Evolutionary conservation across 2,888 invertebrate genomes (phyloP).

Genomic region (Ophonus ardosiacus): DNA sequence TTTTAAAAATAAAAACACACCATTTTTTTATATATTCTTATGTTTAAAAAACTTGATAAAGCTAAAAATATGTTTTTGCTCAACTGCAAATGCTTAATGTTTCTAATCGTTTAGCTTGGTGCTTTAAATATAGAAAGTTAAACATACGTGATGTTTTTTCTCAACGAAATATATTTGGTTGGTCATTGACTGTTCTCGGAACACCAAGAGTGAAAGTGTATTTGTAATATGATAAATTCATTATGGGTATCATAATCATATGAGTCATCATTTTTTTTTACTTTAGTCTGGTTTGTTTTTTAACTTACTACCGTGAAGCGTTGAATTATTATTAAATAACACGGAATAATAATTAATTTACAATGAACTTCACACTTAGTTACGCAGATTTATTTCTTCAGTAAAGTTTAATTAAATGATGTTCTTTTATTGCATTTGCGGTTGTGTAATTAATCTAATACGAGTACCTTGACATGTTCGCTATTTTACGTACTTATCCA

Average conservation of each 20-base stretch:
- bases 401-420: background rate
- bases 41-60: too few species aligned
- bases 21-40: background rate
- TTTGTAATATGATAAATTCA: slow-evolving; percentile 47
- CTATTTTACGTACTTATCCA: too few species aligned
- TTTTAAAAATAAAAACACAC: background rate
- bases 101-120: background rate
- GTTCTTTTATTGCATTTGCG: background rate
- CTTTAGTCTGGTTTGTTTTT: slow-evolving; percentile 38
- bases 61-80: too few species aligned
- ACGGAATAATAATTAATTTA: slow-evolving; percentile 15
- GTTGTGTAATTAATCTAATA: background rate
- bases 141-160: slow-evolving; percentile 1
- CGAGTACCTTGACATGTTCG: too few species aligned
- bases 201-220: slow-evolving; percentile 42
- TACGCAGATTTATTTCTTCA: background rate
- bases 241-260: slow-evolving; percentile 28
- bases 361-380: slow-evolving; percentile 24
- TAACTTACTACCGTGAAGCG: slow-evolving; percentile 12
- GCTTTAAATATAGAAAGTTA: slow-evolving; percentile 32
- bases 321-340: slow-evolving; percentile 27
- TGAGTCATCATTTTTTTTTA: slow-evolving; percentile 48
- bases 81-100: background rate
- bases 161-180: slow-evolving; percentile 29
- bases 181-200: slow-evolving; percentile 47